Base-by-base conservation (phyloP, 2,797 vertebrate genomes). In the Danio tinwini region DNA sequence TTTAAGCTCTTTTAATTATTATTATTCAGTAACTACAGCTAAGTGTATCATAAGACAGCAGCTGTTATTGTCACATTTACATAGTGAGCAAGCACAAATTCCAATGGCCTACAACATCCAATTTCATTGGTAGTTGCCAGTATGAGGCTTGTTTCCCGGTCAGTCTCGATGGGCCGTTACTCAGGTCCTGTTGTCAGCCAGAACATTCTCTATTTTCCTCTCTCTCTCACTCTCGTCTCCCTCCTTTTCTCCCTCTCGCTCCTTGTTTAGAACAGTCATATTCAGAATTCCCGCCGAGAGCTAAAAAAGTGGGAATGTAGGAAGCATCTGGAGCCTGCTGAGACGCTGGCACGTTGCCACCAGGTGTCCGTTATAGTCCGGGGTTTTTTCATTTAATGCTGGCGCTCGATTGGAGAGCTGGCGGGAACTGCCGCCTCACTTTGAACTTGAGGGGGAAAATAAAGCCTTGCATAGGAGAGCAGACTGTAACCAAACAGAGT, bases 321-420 rank as follows among this genome's bases (percentile, higher is more conserved):
- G 42, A 80, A 76, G 49, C 67, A 37, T 70, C 67, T 62, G 68
- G 58, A 44, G 78, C 40, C 70, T 73, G 50, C 42, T 73, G 50
- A 80, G 56, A 71, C 62, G 56, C 39, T 49, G 68, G 76, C 76
- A 72, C 11, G 8, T 39, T 74, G 78, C 78, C 70, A 73, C 52
- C 59, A 80, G 61, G 50, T 73, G 78, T 64, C 78, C 42, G 70
- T 80, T 74, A 74, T 40, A 64, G 47, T 47, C 45, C 8, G 37
- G 59, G 49, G 47, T 21, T 58, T 73, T 80, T 72, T 64, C 40
- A 80, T 65, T 56, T 65, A 80, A 64, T 56, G 11, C 42, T 55
- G 40, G 29, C 39, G 19, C 78, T 47, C 39, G 19, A 73, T 65
- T 50, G 19, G 52, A 58, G 47, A 64, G 61, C 61, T 80, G 78